phyloP scores from a whole-genome alignment of 2,797 vertebrate genomes.

The Pseudomugil gertrudae region DNA sequence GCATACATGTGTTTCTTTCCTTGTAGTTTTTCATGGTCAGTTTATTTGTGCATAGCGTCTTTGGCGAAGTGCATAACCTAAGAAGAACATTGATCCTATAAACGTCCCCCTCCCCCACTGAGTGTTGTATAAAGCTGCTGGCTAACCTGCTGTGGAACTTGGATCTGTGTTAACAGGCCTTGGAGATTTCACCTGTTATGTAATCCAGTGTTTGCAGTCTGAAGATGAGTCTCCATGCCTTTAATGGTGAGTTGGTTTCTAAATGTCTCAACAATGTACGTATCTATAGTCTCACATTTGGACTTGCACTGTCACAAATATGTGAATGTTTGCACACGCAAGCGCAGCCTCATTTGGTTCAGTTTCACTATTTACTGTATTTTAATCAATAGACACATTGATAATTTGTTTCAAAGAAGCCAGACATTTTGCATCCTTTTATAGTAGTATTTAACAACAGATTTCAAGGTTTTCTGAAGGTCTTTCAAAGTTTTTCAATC shows the following conservation, averaged over 20 bases:
- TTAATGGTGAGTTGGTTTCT: slow-evolving; percentile 25
- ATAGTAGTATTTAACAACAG: too few species aligned
- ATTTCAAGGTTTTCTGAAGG: too few species aligned
- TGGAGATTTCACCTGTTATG: slow-evolving; percentile 70
- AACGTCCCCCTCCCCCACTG: slow-evolving; percentile 44
- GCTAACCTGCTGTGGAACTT: slow-evolving; percentile 67
- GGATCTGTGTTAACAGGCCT: slow-evolving; percentile 68
- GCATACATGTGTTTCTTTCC: neutral
- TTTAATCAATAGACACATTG: neutral
- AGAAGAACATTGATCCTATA: slow-evolving; percentile 19
- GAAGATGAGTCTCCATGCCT: slow-evolving; percentile 59
- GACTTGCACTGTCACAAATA: slow-evolving; percentile 5
- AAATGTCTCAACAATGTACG: slow-evolving; percentile 13
- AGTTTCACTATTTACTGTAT: slow-evolving; percentile 13
- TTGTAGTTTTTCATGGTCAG: neutral
- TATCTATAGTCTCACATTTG: slow-evolving; percentile 15
- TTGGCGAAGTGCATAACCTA: slow-evolving; percentile 14
- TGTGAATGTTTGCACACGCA: neutral
- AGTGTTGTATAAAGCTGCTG: slow-evolving; percentile 58
- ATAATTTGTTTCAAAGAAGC: too few species aligned
- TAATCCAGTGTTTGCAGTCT: slow-evolving; percentile 67
- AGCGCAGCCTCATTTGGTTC: neutral
- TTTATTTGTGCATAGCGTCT: neutral
- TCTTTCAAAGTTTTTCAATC: too few species aligned
- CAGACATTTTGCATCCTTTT: too few species aligned